phyloP scores from a whole-genome alignment of 2,888 invertebrate species.

The Parascotia fuliginaria region DNA sequence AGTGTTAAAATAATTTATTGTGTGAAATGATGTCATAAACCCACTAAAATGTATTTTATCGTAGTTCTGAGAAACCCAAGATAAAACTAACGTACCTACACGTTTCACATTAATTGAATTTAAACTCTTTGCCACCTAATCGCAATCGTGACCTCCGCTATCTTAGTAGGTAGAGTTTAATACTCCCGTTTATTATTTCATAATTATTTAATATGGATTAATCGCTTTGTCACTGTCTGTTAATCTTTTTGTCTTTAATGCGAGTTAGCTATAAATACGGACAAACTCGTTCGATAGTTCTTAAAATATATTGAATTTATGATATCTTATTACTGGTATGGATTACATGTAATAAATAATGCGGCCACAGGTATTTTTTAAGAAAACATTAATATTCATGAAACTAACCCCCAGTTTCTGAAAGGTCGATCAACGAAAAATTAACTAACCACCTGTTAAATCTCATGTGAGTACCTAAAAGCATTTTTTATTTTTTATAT shows the following conservation, averaged over 20 bases:
- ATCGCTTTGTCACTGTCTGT: conserved; percentile 26
- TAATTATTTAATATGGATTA: conserved; percentile 29
- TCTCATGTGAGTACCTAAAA: no score
- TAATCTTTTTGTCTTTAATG: conserved; percentile 9
- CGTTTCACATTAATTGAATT: conserved; percentile 33
- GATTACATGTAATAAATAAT: conserved; percentile 7
- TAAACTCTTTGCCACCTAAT: conserved; percentile 17
- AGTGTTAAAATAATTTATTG: conserved; percentile 8
- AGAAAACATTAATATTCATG: not conserved
- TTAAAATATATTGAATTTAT: not conserved
- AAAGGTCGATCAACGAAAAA: no score
- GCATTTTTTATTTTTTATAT: no score
- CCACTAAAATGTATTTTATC: conserved; percentile 27
- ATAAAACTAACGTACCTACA: conserved; percentile 23
- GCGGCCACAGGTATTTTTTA: not conserved
- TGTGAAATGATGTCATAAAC: conserved; percentile 29
- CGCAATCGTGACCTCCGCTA: conserved; percentile 33
- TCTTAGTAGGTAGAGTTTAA: conserved; percentile 27
- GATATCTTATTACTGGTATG: not conserved
- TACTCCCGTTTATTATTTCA: conserved; percentile 33
- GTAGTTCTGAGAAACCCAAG: conserved; percentile 29
- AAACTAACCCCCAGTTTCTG: no score
- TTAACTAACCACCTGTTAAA: no score
- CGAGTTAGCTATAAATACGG: conserved; percentile 1
- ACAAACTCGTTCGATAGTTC: not conserved